Conservation (phyloP, 64 coral and sea anemone species). For the Montipora capricornis region DNA sequence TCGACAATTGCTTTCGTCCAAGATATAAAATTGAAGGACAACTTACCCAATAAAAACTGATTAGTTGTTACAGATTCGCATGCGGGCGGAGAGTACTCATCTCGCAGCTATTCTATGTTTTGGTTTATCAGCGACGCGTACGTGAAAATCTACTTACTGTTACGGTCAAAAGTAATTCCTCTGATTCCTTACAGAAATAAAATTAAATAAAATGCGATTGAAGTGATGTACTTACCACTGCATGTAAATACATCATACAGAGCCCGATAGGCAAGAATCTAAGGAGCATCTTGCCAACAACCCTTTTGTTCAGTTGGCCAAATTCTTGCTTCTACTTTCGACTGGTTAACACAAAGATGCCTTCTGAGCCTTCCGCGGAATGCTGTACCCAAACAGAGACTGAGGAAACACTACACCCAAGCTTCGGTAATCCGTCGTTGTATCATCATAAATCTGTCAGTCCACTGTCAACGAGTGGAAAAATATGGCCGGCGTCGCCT, state of each 20-base stretch:
- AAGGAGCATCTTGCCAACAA: background rate
- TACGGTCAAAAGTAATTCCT: background rate
- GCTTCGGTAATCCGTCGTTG: background rate
- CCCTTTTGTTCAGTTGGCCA: background rate
- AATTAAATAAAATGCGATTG: background rate
- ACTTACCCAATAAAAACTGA: background rate
- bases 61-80: background rate
- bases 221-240: background rate
- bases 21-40: no score
- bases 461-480: background rate
- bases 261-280: background rate
- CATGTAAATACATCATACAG: background rate
- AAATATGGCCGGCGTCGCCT: no score
- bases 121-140: background rate
- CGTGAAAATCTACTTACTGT: slow-evolving; percentile 5
- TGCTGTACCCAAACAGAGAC: background rate
- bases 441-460: slow-evolving; percentile 4
- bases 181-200: background rate
- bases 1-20: no score
- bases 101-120: background rate
- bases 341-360: background rate
- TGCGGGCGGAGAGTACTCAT: background rate
- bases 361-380: background rate
- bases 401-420: background rate
- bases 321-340: background rate